These are phyloP conservation scores for Dynastes maya DNA, from an alignment of 2,888 invertebrate species.

Conservation along the genomic window DNA sequence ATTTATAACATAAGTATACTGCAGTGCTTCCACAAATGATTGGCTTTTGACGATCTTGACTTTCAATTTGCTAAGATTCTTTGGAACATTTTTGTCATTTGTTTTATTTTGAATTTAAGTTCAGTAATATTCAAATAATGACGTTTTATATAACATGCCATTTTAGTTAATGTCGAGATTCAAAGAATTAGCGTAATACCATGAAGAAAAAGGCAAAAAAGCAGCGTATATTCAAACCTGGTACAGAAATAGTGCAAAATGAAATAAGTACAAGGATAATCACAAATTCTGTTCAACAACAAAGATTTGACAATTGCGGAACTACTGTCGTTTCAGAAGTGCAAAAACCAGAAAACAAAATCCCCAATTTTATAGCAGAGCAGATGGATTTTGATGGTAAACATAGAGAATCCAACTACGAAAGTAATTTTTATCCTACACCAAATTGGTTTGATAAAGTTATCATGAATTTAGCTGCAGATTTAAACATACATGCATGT, in stretches of 20 bases:
- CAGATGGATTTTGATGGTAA: constrained; percentile 22
- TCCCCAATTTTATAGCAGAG: constrained; percentile 9
- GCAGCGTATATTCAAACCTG: constrained; percentile 32
- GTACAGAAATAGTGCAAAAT: not conserved
- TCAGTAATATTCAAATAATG: not conserved
- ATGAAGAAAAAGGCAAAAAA: constrained; percentile 43
- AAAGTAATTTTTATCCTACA: constrained; percentile 30
- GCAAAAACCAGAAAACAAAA: constrained; percentile 11
- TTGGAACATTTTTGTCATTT: no score
- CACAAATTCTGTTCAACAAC: constrained; percentile 26
- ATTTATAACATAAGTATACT: no score
- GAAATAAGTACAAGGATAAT: constrained; percentile 35
- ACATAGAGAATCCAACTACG: constrained; percentile 19
- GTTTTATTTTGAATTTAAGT: no score
- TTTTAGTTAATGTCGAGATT: not conserved
- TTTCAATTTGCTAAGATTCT: no score
- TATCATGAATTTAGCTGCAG: constrained; percentile 19
- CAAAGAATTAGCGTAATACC: not conserved
- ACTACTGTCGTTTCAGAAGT: not conserved
- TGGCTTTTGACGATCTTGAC: no score
- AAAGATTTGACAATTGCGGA: constrained; percentile 17
- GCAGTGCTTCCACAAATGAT: no score
- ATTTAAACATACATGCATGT: constrained; percentile 12
- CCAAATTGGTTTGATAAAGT: constrained; percentile 37
- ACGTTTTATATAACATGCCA: not conserved